phyloP scores from a whole-genome alignment of 2,888 invertebrate species.

The Pecten maximus region DNA sequence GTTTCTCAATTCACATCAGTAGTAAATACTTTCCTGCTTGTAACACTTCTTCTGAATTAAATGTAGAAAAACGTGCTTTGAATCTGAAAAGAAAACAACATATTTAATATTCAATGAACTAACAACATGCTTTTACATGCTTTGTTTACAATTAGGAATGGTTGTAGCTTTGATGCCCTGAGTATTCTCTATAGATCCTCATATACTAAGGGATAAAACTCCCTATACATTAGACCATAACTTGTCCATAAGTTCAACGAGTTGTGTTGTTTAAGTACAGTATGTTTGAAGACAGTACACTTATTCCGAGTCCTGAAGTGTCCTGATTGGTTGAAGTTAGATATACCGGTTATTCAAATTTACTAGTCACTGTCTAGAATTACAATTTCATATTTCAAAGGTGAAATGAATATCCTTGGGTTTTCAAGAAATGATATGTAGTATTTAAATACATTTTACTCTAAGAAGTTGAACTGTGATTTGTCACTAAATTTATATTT shows the following conservation, averaged over 20 bases:
- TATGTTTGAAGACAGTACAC: constrained; percentile 7
- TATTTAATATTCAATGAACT: no score
- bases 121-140: neutral
- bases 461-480: neutral
- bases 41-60: no score
- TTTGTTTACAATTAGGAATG: neutral
- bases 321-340: constrained; percentile 10
- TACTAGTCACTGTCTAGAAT: constrained; percentile 3
- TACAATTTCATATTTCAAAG: neutral
- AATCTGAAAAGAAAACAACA: no score
- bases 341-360: constrained; percentile 26
- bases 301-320: neutral
- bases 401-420: neutral
- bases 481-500: neutral
- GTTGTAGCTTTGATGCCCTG: neutral
- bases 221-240: no score
- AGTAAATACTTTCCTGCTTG: no score
- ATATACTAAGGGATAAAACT: neutral
- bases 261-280: neutral
- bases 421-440: neutral
- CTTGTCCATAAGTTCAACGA: neutral
- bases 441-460: neutral
- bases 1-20: neutral
- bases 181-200: neutral
- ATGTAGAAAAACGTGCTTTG: no score